A percentile compares a stretch with the other conserved stretches of the same genome.
Evolutionary conservation across 2,797 vertebrate genomes (phyloP).

Genomic region (Myotis findleyi): DNA sequence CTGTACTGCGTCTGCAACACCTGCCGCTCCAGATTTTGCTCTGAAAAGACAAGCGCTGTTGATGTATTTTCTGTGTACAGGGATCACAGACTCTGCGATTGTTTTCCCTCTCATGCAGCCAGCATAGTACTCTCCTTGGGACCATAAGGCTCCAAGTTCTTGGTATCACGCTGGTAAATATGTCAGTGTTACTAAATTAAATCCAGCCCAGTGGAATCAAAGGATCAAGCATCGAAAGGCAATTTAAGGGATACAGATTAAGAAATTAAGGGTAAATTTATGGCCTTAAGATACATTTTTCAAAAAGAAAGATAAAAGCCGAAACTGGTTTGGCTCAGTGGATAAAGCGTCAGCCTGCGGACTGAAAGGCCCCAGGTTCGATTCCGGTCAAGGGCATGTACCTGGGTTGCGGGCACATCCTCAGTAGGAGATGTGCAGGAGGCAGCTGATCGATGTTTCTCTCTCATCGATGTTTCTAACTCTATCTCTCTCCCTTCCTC

Average conservation of each 20-base stretch:
- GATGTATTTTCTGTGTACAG: accelerated
- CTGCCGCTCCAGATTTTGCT: conserved; percentile 97
- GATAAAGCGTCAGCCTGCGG: no score
- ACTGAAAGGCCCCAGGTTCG: no score
- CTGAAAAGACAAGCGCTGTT: conserved; percentile 82
- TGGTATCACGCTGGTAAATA: accelerated
- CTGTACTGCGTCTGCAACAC: conserved; percentile 96
- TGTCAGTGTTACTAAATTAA: neutral
- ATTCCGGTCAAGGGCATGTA: no score
- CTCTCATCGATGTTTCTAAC: no score
- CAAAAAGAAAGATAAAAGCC: neutral
- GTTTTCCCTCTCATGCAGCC: neutral
- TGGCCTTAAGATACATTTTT: neutral
- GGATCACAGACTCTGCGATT: neutral
- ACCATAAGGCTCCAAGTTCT: neutral
- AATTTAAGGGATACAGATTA: neutral
- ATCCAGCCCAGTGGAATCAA: neutral
- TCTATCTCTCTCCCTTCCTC: no score
- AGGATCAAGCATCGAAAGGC: neutral
- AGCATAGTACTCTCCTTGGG: neutral
- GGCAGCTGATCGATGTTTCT: no score
- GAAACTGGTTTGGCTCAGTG: no score
- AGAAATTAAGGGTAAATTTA: no score
- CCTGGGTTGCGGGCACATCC: no score
- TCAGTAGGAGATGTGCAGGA: no score